Base-by-base conservation (phyloP, 2,888 invertebrate species). In the Tachina fera region DNA sequence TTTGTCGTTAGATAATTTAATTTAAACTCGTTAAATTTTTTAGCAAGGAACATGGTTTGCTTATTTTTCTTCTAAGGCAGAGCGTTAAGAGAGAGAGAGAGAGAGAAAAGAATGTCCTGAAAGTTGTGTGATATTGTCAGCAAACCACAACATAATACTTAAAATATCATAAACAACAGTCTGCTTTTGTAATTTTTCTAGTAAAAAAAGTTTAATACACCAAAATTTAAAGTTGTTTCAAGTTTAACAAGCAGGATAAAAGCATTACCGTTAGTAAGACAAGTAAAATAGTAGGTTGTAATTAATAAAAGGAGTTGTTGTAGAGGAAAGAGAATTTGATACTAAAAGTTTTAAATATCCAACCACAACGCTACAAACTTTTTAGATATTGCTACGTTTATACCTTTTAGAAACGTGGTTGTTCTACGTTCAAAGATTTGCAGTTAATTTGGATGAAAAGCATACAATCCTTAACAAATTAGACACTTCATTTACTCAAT, bases 11-110 rank as follows among this genome's bases (percentile, higher is more conserved):
- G 16, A 70, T 39, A 49, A 47, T 67, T 49, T 49, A 82, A 70
- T 75, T 45, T 9, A 70, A 51, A 63, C 56, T 82, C 75, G 68
- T 82, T 76, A 63, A 82, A 71, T n/a, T 82, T 70, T 76, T 49
- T 56, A 63, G 53, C 19, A 65, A 47, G 19, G 70, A 63, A 45
- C 19, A 58, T 56, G 19, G 39, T 61, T 61, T 10, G 16, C 3
- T 4, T 16, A n/a, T 8, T n/a, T 14, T 14, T 41, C 22, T 43
- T 39, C 4, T 13, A 43, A 22, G 19, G n/a, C 1, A 22, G 14
- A 43, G 22, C 16, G 16, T 41, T 4, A 61, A 61, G 43, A 22
- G 4, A 14, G 14, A 22, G 2, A 22, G 22, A 47, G 9, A 14
- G 14, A 14, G 2, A 22, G 47, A 47, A 11, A 47, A 47, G 47